These are phyloP conservation scores for Microcebus griseorufus DNA, from an alignment of 2,113 vertebrate genomes.

Conservation along the genomic window DNA sequence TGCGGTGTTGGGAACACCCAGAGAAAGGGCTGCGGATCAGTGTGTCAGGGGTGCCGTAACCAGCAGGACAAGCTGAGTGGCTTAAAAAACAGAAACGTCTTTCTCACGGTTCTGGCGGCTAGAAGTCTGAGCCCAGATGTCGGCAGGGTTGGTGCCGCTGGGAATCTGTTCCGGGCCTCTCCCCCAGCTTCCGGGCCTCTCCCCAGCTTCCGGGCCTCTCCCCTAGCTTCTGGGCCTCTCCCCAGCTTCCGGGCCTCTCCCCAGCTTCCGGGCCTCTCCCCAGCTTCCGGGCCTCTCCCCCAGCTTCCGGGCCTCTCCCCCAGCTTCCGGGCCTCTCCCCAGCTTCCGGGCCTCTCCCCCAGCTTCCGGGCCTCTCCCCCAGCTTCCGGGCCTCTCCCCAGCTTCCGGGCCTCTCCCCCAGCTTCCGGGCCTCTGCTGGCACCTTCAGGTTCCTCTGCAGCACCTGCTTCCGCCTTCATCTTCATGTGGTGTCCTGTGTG, in stretches of 20 bases:
- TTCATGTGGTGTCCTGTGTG: fast-evolving
- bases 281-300: no score
- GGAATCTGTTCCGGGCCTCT: background rate
- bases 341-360: background rate
- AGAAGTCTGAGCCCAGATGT: background rate
- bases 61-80: background rate
- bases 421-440: background rate
- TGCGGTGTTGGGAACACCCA: background rate
- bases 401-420: background rate
- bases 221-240: no score
- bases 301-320: background rate
- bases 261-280: no score
- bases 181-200: background rate
- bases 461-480: background rate
- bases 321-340: background rate
- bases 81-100: background rate
- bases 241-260: background rate
- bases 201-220: background rate
- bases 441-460: background rate
- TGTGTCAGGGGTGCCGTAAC: background rate
- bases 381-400: background rate
- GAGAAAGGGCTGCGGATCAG: background rate
- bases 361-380: background rate
- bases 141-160: no score
- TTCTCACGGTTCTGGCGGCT: background rate